Evolutionary conservation across 2,888 invertebrate genomes (phyloP).

Genomic region (Amiota mariae): DNA sequence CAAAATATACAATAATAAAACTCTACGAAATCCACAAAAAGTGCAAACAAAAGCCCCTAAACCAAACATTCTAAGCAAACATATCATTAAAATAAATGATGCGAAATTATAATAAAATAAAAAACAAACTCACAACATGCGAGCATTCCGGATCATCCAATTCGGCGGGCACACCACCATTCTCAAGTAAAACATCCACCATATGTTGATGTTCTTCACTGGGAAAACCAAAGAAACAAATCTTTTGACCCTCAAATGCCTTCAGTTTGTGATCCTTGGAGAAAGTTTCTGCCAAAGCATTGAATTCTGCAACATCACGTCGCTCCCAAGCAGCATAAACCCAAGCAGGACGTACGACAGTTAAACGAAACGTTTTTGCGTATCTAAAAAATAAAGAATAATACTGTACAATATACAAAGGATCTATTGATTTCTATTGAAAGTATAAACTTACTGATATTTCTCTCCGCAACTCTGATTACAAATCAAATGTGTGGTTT

Average conservation of each 20-base stretch:
- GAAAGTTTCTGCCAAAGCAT: constrained; percentile 81
- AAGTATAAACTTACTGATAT: constrained; percentile 79
- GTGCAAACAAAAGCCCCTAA: constrained; percentile 34
- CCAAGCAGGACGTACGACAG: constrained; percentile 92
- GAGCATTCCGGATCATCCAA: constrained; percentile 89
- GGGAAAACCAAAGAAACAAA: constrained; percentile 92
- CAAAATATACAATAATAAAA: constrained; percentile 31
- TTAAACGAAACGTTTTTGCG: constrained; percentile 90
- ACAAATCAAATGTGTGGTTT: constrained; percentile 95
- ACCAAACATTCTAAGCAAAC: constrained; percentile 18
- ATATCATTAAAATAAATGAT: constrained; percentile 40
- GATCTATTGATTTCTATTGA: background rate
- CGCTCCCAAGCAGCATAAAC: constrained; percentile 90
- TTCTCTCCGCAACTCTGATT: constrained; percentile 92
- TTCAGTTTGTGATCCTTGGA: constrained; percentile 84
- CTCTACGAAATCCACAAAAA: constrained; percentile 31
- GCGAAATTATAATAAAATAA: constrained; percentile 38
- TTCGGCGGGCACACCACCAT: constrained; percentile 86
- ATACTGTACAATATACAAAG: too few species aligned
- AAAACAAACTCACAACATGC: constrained; percentile 86
- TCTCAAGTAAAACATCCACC: constrained; percentile 89
- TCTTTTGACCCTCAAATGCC: constrained; percentile 89
- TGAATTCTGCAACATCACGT: constrained; percentile 80
- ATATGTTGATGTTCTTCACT: constrained; percentile 93
- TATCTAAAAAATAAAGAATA: constrained; percentile 74